Evolutionary conservation across 2,113 vertebrate genomes (phyloP).

Genomic region (Nymphicus hollandicus): DNA sequence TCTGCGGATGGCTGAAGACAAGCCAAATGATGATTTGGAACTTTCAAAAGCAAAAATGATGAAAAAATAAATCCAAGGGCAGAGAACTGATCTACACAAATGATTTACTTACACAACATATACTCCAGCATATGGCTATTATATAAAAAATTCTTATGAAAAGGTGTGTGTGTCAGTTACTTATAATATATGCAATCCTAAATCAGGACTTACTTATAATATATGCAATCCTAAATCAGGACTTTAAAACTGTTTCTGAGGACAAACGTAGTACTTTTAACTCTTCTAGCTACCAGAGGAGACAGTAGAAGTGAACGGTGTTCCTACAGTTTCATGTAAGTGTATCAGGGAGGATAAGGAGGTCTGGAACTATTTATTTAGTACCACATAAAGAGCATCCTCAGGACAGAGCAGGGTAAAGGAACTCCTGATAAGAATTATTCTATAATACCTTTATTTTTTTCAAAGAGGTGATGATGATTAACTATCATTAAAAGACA

Average conservation of each 20-base stretch:
- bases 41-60: neutral
- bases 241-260: neutral
- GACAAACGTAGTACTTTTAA: neutral
- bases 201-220: neutral
- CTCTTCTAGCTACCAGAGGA: neutral
- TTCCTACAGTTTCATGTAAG: neutral
- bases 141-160: neutral
- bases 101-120: neutral
- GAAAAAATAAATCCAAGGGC: neutral
- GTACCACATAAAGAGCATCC: neutral
- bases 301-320: neutral
- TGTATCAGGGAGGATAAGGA: neutral
- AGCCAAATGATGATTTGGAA: neutral
- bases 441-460: neutral
- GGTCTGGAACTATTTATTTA: neutral
- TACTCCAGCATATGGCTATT: neutral
- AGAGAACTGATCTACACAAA: neutral
- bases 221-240: neutral
- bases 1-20: neutral
- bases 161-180: neutral
- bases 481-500: neutral
- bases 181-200: neutral
- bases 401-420: neutral
- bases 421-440: neutral
- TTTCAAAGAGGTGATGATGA: neutral